Evolutionary conservation across 2,888 invertebrate species (phyloP), one percentile per base, ranked within the genome.

Genomic region (Caradrina clavipalpis): DNA sequence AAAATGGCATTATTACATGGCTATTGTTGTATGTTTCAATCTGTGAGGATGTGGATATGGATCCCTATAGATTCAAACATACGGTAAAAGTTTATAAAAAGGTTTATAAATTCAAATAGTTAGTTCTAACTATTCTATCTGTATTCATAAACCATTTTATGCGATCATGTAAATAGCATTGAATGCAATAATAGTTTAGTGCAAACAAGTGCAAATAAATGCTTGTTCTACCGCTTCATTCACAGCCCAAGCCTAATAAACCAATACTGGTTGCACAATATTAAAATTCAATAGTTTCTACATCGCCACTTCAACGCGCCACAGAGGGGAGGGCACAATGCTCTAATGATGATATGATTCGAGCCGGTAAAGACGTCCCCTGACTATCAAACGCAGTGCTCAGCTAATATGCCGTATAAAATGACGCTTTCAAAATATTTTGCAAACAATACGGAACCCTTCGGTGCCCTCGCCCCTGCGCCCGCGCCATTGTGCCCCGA

Each of bases 341-440:
- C 88, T 67, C 84, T 94, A 95, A 95, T 94, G 93, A 94, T 92
- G 93, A 94, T 94, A 93, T 91, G 92, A 94, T 94, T 91, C 89
- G 82, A 85, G 82, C 83, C 86, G 86, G 87, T 86, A 92, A 93
- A 94, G 95, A 95, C 91, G 89, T 87, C 92, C 94, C 95, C 90
- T 88, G 87, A 85, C 93, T 91, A 94, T 95, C 95, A 95, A 94
- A 92, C 87, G 93, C 95, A 95, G 91, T 85, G 90, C 91, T 87
- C 78, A 83, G 87, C 92, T 95, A 96, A 96, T 95, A 95, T 84
- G 89, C 90, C 95, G 95, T 95, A 94, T 95, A 93, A 95, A 96
- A 95, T 95, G 93, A 93, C 86, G 93, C 94, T 94, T 95, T 95
- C 96, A 96, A 91, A 96, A 96, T 96, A 95, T 96, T 95, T 95